Percentiles rank a stretch among this genome's conserved stretches.
Evolutionary conservation across 2,797 vertebrate species (phyloP).

Genomic region (Acomys russatus): DNA sequence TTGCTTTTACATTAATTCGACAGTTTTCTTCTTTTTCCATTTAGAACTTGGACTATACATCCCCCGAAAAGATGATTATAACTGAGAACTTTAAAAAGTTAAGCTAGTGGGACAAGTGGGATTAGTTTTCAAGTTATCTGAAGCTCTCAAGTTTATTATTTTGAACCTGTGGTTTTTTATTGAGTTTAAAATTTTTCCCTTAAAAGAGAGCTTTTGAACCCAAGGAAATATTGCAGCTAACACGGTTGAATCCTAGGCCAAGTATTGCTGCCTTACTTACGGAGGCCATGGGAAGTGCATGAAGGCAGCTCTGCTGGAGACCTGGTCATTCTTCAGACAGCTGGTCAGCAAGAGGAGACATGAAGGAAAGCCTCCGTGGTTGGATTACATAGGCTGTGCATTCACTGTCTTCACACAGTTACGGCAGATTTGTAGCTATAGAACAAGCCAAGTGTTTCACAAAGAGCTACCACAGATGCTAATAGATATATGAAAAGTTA

Average conservation of each 20-base stretch:
- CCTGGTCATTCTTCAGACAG: constrained; percentile 4
- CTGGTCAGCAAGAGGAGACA: neutral
- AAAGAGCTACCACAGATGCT: neutral
- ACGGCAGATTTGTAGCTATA: constrained; percentile 27
- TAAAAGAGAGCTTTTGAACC: neutral
- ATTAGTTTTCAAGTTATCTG: constrained; percentile 51
- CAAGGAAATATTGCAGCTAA: neutral
- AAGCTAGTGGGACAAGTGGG: constrained; percentile 17
- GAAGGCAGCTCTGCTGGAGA: neutral
- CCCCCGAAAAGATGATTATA: neutral
- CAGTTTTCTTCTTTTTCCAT: neutral
- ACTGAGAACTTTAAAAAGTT: neutral
- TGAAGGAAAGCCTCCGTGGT: neutral
- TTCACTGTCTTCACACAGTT: constrained; percentile 11
- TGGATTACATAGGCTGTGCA: neutral
- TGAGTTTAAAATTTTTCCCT: neutral
- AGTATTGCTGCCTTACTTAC: neutral
- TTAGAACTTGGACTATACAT: constrained; percentile 42
- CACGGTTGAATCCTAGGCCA: neutral
- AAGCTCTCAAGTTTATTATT: constrained; percentile 25
- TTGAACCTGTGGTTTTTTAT: constrained; percentile 43
- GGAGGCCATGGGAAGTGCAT: neutral
- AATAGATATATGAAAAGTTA: constrained; percentile 27
- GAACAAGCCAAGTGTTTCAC: constrained; percentile 14
- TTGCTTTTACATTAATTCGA: constrained; percentile 6